Percentiles rank a stretch among this genome's conserved stretches.
Evolutionary conservation across 2,888 invertebrate species (phyloP).

Genomic region (Apocheima hispidaria): DNA sequence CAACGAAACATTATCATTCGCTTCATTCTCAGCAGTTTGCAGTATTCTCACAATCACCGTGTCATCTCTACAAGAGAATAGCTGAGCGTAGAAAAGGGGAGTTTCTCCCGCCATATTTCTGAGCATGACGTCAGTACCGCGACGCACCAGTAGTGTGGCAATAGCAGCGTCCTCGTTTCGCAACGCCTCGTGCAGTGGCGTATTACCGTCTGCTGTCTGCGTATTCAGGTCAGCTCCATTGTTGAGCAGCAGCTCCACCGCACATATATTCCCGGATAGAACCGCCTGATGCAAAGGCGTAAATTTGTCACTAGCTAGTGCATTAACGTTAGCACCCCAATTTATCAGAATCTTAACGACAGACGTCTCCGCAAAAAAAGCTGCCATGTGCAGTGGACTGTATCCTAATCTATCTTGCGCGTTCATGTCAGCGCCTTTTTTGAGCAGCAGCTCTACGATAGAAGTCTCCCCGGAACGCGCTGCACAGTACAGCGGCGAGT

Average conservation of each 20-base stretch:
- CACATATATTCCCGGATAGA: background rate
- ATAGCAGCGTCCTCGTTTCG: background rate
- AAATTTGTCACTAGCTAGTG: background rate
- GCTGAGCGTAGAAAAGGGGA: background rate
- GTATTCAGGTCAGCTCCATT: background rate
- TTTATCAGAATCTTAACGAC: constrained; percentile 34
- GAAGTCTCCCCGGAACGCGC: background rate
- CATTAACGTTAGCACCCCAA: background rate
- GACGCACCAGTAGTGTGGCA: background rate
- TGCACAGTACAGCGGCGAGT: background rate
- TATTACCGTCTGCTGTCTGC: background rate
- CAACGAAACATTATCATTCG: background rate
- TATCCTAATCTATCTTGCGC: background rate
- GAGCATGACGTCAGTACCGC: background rate
- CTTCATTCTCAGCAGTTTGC: background rate
- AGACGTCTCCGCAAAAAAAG: background rate
- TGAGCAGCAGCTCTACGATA: background rate
- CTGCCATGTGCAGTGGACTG: background rate
- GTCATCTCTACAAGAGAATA: background rate
- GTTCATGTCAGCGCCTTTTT: background rate
- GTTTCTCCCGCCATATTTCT: background rate
- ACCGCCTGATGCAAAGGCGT: background rate
- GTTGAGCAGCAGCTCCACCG: background rate
- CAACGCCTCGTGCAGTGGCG: background rate
- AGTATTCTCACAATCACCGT: background rate